Percentiles rank a stretch among this genome's conserved stretches.
phyloP scores from a whole-genome alignment of 2,113 vertebrate species.

The Pelobates fuscus region DNA sequence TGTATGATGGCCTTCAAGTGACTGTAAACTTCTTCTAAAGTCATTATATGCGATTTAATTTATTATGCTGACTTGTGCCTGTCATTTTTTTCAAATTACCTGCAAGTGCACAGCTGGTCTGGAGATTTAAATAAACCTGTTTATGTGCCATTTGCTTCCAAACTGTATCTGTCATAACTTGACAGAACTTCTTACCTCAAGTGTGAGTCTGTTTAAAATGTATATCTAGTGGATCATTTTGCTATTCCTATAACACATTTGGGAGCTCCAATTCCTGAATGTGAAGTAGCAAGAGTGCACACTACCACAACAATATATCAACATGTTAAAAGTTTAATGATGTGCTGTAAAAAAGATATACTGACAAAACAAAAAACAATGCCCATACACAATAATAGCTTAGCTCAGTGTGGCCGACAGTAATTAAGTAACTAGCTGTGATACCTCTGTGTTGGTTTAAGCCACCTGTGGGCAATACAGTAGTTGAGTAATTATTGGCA shows the following conservation, averaged over 20 bases:
- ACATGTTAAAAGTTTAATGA: conserved; percentile 44
- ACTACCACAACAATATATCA: conserved; percentile 44
- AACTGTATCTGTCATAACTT: conserved; percentile 42
- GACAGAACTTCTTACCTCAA: conserved; percentile 42
- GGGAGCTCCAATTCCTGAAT: conserved; percentile 22
- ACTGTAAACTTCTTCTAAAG: conserved; percentile 35
- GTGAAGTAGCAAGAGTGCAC: conserved; percentile 23
- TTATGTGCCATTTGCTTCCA: conserved; percentile 45
- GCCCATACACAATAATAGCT: conserved; percentile 14
- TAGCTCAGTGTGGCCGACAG: conserved; percentile 9
- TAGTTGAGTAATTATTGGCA: too few relatives aligned
- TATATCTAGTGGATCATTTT: conserved; percentile 38
- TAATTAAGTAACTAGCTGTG: not conserved
- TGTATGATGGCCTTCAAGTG: conserved; percentile 35
- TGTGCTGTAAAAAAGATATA: conserved; percentile 21
- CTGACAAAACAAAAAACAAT: too few relatives aligned
- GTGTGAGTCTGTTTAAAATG: conserved; percentile 43
- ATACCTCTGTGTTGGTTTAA: too few relatives aligned
- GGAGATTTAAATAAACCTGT: conserved; percentile 48
- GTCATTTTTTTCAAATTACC: conserved; percentile 43
- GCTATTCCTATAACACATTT: conserved; percentile 30
- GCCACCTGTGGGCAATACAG: too few relatives aligned
- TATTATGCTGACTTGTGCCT: conserved; percentile 43
- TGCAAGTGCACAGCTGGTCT: conserved; percentile 42
- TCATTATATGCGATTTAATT: conserved; percentile 47